Percentiles rank a stretch among this genome's conserved stretches.
Evolutionary conservation across 1,140 invertebrate genomes (phyloP).

Genomic region (Drosophila varians): DNA sequence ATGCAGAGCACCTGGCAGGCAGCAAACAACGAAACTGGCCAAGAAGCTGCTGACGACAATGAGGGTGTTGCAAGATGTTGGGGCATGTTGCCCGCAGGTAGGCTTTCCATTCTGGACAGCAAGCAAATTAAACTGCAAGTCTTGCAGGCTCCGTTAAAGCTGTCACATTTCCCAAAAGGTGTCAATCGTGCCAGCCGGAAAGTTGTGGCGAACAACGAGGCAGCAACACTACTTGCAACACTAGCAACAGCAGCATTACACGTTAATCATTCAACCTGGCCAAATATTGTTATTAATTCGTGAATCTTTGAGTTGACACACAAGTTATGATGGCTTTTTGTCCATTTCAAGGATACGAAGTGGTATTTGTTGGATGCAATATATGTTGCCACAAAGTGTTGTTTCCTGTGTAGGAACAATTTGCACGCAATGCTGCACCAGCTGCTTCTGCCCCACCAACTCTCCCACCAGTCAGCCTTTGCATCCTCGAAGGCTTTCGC

Average conservation of each 20-base stretch:
- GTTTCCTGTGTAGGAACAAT: constrained; percentile 11
- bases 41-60: neutral
- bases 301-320: neutral
- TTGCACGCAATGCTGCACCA: constrained; percentile 49
- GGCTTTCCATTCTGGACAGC: constrained; percentile 33
- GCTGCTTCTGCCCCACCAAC: constrained; percentile 18
- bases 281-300: neutral
- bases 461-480: neutral
- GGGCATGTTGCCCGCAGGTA: constrained; percentile 13
- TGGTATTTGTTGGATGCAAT: neutral
- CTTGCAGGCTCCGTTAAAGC: constrained; percentile 52
- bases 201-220: constrained; percentile 59
- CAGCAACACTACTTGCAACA: constrained; percentile 17
- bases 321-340: neutral
- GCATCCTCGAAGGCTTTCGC: constrained; percentile 18
- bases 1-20: constrained; percentile 15
- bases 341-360: neutral
- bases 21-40: constrained; percentile 37
- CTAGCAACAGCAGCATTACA: neutral
- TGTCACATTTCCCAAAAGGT: constrained; percentile 63
- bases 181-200: constrained; percentile 70
- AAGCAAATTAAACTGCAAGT: constrained; percentile 50
- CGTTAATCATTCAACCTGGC: neutral
- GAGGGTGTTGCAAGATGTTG: constrained; percentile 17
- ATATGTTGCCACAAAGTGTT: neutral